Conservation (phyloP, 1,140 invertebrate species). For the Oreohelix idahoensis region DNA sequence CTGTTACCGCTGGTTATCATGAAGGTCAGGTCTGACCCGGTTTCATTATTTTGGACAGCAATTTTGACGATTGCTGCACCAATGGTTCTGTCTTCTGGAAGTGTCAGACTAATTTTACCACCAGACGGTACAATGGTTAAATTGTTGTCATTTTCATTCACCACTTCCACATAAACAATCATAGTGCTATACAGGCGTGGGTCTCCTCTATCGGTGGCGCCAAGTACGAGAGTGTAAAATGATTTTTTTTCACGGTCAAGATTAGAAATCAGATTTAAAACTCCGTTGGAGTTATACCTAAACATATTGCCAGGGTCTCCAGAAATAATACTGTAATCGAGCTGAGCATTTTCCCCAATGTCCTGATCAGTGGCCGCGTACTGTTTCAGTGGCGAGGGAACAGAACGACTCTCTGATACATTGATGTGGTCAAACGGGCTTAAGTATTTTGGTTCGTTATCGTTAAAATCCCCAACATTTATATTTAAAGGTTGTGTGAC, state of each 20-base stretch:
- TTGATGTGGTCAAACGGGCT: slow-evolving; percentile 50
- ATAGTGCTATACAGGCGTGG: neutral
- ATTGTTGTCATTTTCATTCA: neutral
- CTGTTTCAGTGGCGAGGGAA: slow-evolving; percentile 82
- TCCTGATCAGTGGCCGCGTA: slow-evolving; percentile 93
- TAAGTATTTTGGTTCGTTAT: slow-evolving; percentile 60
- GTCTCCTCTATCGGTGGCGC: slow-evolving; percentile 27
- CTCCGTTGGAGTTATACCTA: neutral
- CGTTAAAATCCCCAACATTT: slow-evolving; percentile 81
- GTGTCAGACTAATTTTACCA: neutral
- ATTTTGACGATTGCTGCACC: neutral
- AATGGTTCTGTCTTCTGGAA: slow-evolving; percentile 1
- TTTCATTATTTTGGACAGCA: neutral
- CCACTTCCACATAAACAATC: slow-evolving; percentile 22
- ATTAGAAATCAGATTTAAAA: neutral
- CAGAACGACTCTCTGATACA: slow-evolving; percentile 80
- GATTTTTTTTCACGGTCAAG: neutral
- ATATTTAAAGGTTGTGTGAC: slow-evolving; percentile 55
- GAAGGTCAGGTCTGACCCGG: slow-evolving; percentile 19
- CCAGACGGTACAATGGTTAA: neutral
- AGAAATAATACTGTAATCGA: slow-evolving; percentile 74
- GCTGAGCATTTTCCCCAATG: slow-evolving; percentile 84
- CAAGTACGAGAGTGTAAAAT: neutral
- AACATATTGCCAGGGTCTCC: slow-evolving; percentile 25
- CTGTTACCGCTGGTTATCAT: slow-evolving; percentile 14